These are phyloP conservation scores for Bombyx mandarina DNA, from an alignment of 1,140 invertebrate species.

Conservation along the genomic window DNA sequence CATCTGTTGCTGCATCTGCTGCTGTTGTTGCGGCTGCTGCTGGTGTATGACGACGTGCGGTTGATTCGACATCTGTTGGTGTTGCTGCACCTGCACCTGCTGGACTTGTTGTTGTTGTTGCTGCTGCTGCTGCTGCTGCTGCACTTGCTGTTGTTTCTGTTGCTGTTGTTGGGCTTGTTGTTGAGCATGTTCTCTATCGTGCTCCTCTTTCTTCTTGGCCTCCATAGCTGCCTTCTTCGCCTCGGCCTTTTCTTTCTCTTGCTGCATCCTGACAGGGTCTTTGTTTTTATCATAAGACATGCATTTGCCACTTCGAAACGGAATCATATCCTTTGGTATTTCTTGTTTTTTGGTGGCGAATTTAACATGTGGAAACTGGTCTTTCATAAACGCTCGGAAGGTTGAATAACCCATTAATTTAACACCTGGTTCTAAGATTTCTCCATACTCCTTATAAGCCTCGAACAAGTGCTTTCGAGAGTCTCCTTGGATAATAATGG, in stretches of 20 bases:
- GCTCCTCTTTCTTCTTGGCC: conserved; percentile 62
- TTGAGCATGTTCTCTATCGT: conserved; percentile 51
- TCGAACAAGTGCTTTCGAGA: conserved; percentile 82
- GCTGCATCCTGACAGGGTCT: conserved; percentile 62
- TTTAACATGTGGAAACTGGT: conserved; percentile 83
- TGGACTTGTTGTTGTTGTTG: conserved; percentile 51
- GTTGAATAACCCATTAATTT: conserved; percentile 86
- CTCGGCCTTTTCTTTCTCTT: conserved; percentile 63
- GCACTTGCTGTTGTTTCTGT: conserved; percentile 52
- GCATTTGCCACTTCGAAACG: conserved; percentile 64
- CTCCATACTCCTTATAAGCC: conserved; percentile 80
- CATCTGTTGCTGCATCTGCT: conserved; percentile 64
- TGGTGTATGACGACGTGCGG: conserved; percentile 64
- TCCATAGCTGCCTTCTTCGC: conserved; percentile 61
- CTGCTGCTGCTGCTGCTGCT: conserved; percentile 41
- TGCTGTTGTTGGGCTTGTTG: conserved; percentile 55
- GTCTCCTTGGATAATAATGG: conserved; percentile 77
- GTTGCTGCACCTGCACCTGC: conserved; percentile 40
- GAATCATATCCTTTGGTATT: conserved; percentile 66
- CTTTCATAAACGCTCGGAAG: conserved; percentile 85
- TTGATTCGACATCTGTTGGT: conserved; percentile 63
- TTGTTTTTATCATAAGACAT: conserved; percentile 68
- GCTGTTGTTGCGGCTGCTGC: conserved; percentile 59
- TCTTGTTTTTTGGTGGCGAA: conserved; percentile 78
- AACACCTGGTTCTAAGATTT: conserved; percentile 75